Evolutionary conservation across 2,797 vertebrate genomes (phyloP).

Genomic region (Halcyon badia): DNA sequence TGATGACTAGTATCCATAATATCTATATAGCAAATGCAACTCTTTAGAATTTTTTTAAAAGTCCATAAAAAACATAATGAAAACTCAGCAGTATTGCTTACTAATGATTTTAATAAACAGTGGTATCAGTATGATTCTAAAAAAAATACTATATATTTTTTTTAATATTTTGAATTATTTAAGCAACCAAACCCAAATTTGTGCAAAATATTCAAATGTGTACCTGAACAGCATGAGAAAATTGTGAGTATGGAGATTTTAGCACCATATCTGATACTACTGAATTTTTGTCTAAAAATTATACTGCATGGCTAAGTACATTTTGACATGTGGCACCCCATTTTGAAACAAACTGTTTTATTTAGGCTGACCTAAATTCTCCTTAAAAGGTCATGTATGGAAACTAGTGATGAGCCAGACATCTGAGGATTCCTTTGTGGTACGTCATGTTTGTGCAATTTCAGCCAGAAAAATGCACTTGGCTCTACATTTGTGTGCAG

Average conservation of each 20-base stretch:
- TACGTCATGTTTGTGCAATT: constrained; percentile 22
- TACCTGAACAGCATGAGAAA: background rate
- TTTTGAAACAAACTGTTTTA: constrained; percentile 22
- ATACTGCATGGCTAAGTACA: background rate
- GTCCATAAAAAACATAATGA: background rate
- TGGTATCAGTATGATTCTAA: background rate
- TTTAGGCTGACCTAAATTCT: constrained; percentile 46
- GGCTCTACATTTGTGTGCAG: constrained; percentile 48
- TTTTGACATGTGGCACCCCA: background rate
- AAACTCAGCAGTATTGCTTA: background rate
- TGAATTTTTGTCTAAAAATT: background rate
- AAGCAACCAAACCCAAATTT: background rate
- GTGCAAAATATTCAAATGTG: background rate
- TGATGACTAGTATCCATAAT: background rate
- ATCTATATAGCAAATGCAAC: background rate
- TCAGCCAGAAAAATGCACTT: constrained; percentile 62
- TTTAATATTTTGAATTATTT: background rate
- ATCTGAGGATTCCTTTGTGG: constrained; percentile 48
- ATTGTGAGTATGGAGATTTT: background rate
- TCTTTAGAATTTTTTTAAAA: background rate
- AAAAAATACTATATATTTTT: background rate
- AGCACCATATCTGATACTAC: background rate
- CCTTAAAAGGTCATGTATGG: constrained; percentile 30
- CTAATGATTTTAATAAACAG: background rate
- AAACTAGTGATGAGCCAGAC: constrained; percentile 29